Conservation (phyloP, 2,113 vertebrate species). For the Guaruba guarouba region DNA sequence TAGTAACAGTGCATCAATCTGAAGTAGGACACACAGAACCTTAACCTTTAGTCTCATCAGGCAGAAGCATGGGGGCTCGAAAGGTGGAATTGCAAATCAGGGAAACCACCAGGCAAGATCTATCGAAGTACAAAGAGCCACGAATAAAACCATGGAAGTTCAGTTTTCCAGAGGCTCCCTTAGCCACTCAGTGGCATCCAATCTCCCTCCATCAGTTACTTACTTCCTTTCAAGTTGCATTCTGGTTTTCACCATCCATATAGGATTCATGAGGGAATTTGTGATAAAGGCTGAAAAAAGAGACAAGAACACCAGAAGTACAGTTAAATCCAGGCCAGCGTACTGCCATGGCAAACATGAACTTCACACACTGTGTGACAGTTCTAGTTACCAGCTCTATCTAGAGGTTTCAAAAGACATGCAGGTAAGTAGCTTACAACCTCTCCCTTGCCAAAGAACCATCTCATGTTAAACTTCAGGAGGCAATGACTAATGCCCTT, state of each 20-base stretch:
- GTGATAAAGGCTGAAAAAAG: conserved; percentile 87
- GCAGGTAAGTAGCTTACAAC: neutral
- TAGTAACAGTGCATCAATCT: neutral
- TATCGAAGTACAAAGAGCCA: neutral
- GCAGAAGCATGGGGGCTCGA: neutral
- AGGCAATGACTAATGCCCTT: neutral
- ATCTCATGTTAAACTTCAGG: neutral
- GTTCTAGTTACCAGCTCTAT: neutral
- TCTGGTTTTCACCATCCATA: conserved; percentile 98
- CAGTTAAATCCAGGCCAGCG: neutral
- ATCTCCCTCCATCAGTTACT: neutral
- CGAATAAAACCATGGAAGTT: neutral
- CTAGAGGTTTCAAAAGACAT: neutral
- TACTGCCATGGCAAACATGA: neutral
- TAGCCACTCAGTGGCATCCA: neutral
- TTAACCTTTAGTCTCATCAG: neutral
- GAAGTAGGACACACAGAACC: neutral
- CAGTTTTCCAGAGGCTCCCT: neutral
- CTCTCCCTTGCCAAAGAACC: neutral
- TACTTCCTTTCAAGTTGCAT: conserved; percentile 96
- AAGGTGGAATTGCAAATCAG: neutral
- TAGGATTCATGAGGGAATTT: conserved; percentile 95
- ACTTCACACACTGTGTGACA: neutral
- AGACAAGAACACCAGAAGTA: neutral
- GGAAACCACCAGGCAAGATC: neutral